Conservation (phyloP, 1,140 invertebrate genomes). For the Halyomorpha halys region DNA sequence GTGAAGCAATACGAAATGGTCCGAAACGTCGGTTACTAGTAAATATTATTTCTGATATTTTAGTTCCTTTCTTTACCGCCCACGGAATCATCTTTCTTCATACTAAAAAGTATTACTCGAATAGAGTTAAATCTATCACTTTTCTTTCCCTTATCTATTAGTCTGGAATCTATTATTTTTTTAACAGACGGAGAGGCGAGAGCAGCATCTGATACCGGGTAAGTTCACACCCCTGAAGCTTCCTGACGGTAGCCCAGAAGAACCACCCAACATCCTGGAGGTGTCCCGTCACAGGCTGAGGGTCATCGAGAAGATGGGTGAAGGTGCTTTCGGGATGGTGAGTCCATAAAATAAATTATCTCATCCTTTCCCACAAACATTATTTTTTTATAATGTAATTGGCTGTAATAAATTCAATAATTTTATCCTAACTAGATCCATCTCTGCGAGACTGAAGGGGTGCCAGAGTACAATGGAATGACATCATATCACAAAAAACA, state of each 20-base stretch:
- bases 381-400: neutral
- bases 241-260: conserved; percentile 50
- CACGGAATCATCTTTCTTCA: too few relatives aligned
- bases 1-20: too few relatives aligned
- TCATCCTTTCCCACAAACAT: neutral
- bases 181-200: conserved; percentile 46
- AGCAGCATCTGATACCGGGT: conserved; percentile 48
- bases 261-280: conserved; percentile 50
- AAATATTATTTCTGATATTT: too few relatives aligned
- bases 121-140: too few relatives aligned
- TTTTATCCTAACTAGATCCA: conserved; percentile 46
- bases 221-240: conserved; percentile 56
- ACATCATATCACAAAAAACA: conserved; percentile 50
- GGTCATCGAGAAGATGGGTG: conserved; percentile 74
- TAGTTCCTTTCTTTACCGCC: too few relatives aligned
- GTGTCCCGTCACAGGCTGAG: conserved; percentile 71
- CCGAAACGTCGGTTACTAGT: too few relatives aligned
- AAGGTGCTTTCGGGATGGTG: conserved; percentile 80
- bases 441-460: conserved; percentile 60
- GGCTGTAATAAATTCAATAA: too few relatives aligned
- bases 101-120: too few relatives aligned
- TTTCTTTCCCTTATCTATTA: too few relatives aligned
- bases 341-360: conserved; percentile 31
- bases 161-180: too few relatives aligned
- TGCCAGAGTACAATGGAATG: conserved; percentile 49